Percentiles rank a stretch among this genome's conserved stretches.
These are phyloP conservation scores for Charina bottae DNA, from an alignment of 2,113 vertebrate genomes.

Conservation along the genomic window DNA sequence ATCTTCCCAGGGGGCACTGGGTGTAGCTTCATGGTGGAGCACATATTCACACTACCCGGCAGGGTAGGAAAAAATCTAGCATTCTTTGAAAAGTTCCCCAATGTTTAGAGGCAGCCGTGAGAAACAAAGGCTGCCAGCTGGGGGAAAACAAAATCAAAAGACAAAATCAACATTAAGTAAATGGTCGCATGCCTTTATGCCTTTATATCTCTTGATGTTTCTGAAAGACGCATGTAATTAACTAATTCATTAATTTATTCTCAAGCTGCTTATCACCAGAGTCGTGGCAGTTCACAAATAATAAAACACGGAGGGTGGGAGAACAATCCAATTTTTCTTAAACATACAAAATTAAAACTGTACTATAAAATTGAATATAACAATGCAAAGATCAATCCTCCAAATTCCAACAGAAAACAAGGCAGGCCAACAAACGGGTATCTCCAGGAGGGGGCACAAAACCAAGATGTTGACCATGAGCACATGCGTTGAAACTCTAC, in stretches of 20 bases:
- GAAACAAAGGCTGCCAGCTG: not conserved
- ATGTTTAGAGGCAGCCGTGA: not conserved
- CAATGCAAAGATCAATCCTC: not conserved
- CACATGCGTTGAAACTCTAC: not conserved
- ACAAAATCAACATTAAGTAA: not conserved
- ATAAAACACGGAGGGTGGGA: not conserved
- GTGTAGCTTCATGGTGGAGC: not conserved
- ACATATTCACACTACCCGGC: not conserved
- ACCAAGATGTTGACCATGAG: not conserved
- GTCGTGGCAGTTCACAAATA: not conserved
- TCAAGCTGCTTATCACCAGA: not conserved
- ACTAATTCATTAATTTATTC: not conserved
- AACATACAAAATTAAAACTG: not conserved
- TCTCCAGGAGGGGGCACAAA: not conserved
- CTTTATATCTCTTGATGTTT: not conserved
- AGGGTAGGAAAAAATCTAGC: not conserved
- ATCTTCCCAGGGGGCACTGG: not conserved
- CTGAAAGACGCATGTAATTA: not conserved
- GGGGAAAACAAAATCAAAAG: not conserved
- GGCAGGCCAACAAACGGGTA: not conserved
- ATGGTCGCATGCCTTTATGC: too few relatives aligned
- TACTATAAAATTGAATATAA: not conserved
- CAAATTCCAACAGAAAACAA: not conserved
- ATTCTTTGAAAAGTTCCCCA: not conserved
- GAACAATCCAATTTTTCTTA: not conserved